phyloP scores from a whole-genome alignment of 1,140 invertebrate genomes.

The Mesaphorura yosii region DNA sequence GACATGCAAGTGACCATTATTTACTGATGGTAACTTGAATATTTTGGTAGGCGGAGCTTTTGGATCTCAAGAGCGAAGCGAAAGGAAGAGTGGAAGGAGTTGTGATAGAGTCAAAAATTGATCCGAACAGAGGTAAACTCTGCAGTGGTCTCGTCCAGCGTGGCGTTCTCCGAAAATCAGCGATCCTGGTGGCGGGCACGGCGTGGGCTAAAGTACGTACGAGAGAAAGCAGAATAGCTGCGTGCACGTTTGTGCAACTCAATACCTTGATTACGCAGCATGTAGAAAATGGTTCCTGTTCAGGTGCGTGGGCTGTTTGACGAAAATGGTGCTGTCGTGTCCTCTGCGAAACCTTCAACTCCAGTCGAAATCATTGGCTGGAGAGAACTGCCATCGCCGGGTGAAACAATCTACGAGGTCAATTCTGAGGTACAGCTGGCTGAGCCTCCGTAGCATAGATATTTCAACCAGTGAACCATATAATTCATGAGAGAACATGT shows the following conservation, averaged over 20 bases:
- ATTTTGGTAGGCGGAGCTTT: constrained; percentile 71
- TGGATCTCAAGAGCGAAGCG: constrained; percentile 71
- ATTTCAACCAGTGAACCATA: not conserved
- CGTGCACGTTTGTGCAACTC: not conserved
- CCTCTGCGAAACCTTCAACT: constrained; percentile 59
- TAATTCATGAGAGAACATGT: not conserved
- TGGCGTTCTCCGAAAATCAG: constrained; percentile 73
- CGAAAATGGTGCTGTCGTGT: constrained; percentile 55
- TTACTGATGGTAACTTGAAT: too few relatives aligned
- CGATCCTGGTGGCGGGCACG: constrained; percentile 66
- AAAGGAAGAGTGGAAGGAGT: constrained; percentile 75
- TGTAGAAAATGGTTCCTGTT: not conserved
- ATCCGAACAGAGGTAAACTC: constrained; percentile 59
- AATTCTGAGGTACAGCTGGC: constrained; percentile 47
- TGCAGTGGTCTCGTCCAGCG: constrained; percentile 78
- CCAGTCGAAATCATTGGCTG: constrained; percentile 83
- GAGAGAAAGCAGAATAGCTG: too few relatives aligned
- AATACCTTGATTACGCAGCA: not conserved
- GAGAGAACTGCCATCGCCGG: constrained; percentile 71
- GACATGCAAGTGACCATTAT: too few relatives aligned
- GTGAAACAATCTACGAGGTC: constrained; percentile 76
- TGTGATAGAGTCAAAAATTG: constrained; percentile 72
- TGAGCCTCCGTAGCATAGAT: not conserved
- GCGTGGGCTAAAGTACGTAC: constrained; percentile 60
- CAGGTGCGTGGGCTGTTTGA: constrained; percentile 67